Base-by-base conservation (phyloP, 2,888 invertebrate genomes). In the Augochlorella aurata region DNA sequence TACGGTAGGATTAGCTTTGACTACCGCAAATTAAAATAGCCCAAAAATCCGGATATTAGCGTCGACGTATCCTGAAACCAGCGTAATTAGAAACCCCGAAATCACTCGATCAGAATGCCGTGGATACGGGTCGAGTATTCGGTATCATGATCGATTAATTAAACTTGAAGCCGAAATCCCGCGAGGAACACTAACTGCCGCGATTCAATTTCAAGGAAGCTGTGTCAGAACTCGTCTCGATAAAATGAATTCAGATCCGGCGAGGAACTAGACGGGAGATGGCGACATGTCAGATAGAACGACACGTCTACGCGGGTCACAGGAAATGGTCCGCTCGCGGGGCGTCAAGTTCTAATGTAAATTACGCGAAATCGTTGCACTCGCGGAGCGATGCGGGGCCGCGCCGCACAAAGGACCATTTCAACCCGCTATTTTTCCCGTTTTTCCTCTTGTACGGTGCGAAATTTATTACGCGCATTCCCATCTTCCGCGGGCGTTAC, bases 401-500 rank as follows among this genome's bases (percentile, higher is more conserved):
- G 77, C 74, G 24, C 50, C 16, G 5, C 69, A 79, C 83, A 83
- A 83, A 83, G 76, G 67, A 73, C 70, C 74, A 76, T 78, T 68
- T 78, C 75, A 73, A 72, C 69, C 80, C 85, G 78, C 72, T 85
- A 87, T 82, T 87, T 86, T 77, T 67, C 82, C 69, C 49, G 73
- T 66, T 85, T 80, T 78, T 77, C 29, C 21, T 77, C 74, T 82
- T 54, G 63, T 67, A 67, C 38, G 73, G 67, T 76, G 29, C 71
- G 77, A 81, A 74, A 81, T 78, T 74, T 84, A 80, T 83, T 84
- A 78, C 84, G 79, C 65, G 74, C 76, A 84, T 84, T 85, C 80
- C 70, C 85, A 66, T 74, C 79, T 75, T 78, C 76, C 83, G 85
- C 67, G 58, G 79, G 73, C 83, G 78, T 77, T 76, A 74, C 54